These are phyloP conservation scores for Cremastinae sp. DNA, from an alignment of 2,888 invertebrate species.

Conservation along the genomic window DNA sequence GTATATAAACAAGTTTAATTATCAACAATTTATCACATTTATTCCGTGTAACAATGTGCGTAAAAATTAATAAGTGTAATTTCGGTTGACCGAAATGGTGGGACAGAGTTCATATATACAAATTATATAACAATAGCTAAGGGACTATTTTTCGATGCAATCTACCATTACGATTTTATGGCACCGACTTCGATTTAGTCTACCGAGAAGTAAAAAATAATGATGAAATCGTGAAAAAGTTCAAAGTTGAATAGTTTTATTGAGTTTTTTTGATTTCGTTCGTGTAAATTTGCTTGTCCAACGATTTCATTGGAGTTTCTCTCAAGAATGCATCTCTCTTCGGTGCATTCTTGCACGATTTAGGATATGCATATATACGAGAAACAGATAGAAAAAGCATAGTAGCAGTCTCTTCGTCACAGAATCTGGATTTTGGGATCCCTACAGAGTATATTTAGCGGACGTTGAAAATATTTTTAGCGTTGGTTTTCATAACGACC, in stretches of 20 bases:
- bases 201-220: conserved; percentile 11
- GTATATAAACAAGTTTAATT: conserved; percentile 30
- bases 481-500: conserved; percentile 39
- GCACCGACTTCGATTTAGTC: conserved; percentile 7
- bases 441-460: conserved; percentile 56
- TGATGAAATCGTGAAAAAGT: conserved; percentile 5
- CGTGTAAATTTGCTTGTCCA: conserved; percentile 25
- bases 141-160: conserved; percentile 29
- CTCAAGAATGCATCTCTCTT: conserved; percentile 4
- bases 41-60: conserved; percentile 52
- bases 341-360: conserved; percentile 38
- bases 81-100: not conserved
- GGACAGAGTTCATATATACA: conserved; percentile 18
- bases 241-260: conserved; percentile 25
- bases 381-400: conserved; percentile 11
- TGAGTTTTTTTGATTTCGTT: conserved; percentile 50
- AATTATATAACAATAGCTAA: conserved; percentile 28
- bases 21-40: conserved; percentile 52
- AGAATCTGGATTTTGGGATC: conserved; percentile 46
- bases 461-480: conserved; percentile 43
- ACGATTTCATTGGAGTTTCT: conserved; percentile 18
- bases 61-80: conserved; percentile 41
- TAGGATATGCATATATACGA: conserved; percentile 68
- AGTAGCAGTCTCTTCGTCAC: conserved; percentile 65
- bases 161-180: conserved; percentile 9